A percentile compares a stretch with the other conserved stretches of the same genome.
These are phyloP conservation scores for Microdon myrmicae DNA, from an alignment of 2,888 invertebrate species.

Conservation along the genomic window DNA sequence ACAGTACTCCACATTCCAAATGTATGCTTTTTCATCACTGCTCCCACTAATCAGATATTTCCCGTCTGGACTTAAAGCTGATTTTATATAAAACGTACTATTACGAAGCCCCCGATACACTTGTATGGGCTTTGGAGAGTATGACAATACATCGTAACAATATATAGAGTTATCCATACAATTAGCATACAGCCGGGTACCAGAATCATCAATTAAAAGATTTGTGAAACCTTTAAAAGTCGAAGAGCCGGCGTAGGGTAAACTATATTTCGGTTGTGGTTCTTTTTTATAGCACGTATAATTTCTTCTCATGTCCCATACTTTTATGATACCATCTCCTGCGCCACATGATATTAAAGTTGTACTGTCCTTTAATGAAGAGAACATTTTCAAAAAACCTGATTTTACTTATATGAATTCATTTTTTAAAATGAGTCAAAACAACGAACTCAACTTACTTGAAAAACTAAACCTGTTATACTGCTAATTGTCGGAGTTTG, in stretches of 20 bases:
- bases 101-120: constrained; percentile 80
- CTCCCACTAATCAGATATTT: constrained; percentile 88
- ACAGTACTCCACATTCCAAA: constrained; percentile 79
- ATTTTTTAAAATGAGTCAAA: constrained; percentile 2
- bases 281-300: constrained; percentile 77
- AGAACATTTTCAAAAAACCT: constrained; percentile 1
- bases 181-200: constrained; percentile 81
- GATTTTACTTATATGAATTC: neutral
- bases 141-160: constrained; percentile 81
- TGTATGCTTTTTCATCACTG: constrained; percentile 85
- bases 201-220: constrained; percentile 77
- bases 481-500: constrained; percentile 73
- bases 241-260: constrained; percentile 80
- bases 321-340: constrained; percentile 86
- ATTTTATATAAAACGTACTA: constrained; percentile 86
- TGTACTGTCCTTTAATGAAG: constrained; percentile 72
- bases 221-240: constrained; percentile 80
- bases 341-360: constrained; percentile 87
- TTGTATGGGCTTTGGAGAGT: constrained; percentile 73
- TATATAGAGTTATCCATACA: constrained; percentile 89
- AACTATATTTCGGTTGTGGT: constrained; percentile 76
- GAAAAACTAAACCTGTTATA: constrained; percentile 86
- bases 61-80: constrained; percentile 82
- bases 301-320: constrained; percentile 88
- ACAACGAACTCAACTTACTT: constrained; percentile 63